Base-by-base conservation (phyloP, 2,797 vertebrate species). In the Lates japonicus region DNA sequence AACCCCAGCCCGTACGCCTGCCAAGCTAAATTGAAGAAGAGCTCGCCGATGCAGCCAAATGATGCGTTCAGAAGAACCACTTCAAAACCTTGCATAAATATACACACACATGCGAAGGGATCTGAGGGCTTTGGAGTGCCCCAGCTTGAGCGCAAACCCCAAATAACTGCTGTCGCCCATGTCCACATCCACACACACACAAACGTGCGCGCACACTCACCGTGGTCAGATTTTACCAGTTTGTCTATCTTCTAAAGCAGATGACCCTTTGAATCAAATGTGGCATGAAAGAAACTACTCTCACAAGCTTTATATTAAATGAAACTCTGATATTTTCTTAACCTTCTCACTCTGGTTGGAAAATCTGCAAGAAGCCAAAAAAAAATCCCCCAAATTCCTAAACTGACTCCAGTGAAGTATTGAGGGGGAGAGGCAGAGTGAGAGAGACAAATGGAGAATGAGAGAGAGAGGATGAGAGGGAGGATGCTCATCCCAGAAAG, bases 11-110 rank as follows among this genome's bases (percentile, higher is more conserved):
- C 70, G 33, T 71, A 51, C n/a, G 87, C 78, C 84, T 84, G 91
- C 94, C 94, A 94, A 93, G 88, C 87, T 93, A 94, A 94, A 94
- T 90, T 92, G 86, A 93, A 93, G 93, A 93, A 92, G 94, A 94
- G 91, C 87, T 88, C 52, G 84, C 89, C 82, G 85, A 90, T 88
- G 82, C 79, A 88, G 92, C 93, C 92, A 93, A 95, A 93, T 92
- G 93, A 94, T 93, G 94, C 93, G 78, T 94, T 94, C 91, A 84
- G 86, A 92, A 90, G 90, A 93, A 94, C 94, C 93, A 95, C 94
- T 94, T 95, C 89, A 94, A 94, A 92, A 83, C 82, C 74, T 54
- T 29, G 74, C 88, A 81, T 87, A 95, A 92, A 94, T 92, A 95
- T 73, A 95, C 87, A 90, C 88, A 86, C 89, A 89, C 81, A 90